Evolutionary conservation across 2,113 vertebrate species (phyloP), one percentile per base, ranked within the genome.

Genomic region (Psittacus erithacus): DNA sequence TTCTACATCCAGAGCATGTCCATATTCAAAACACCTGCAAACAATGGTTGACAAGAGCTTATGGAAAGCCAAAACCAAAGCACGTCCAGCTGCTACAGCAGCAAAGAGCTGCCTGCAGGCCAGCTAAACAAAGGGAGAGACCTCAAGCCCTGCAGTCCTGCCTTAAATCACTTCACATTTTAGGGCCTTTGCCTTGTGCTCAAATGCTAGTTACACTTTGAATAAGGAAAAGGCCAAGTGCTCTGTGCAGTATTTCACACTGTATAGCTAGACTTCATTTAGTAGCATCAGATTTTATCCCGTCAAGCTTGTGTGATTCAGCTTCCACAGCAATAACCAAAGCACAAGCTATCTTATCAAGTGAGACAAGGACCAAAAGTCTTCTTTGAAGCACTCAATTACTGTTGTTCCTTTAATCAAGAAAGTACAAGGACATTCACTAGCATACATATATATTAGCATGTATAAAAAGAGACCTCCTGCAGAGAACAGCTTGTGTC

Each of bases 241-340:
- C 8, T 38, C 73, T 11, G 7, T 20, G 43, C 31, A 23, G 0
- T 24, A 38, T 38, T 81, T 38, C 76, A n/a, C 24, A 25, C 0
- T 16, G 24, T 17, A 62, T 1, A 62, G 33, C 1, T 0, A 53
- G 23, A 25, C 33, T 67, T 2, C 0, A 1, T 38, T 73, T 33
- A 52, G 12, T 2, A 7, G 14, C 4, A 70, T 4, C 64, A 38
- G 10, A 55, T 44, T 62, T 81, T 17, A 80, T 29, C 55, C 88
- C 44, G 86, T 11, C 64, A 60, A 24, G 17, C 29, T 1, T 24
- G 39, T 39, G 67, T 33, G 62, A 29, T n/a, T 62, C 14, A 57
- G 22, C 33, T 90, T 67, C 86, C 80, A 43, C 24, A 52, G 82
- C 33, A 69, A 68, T 60, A 84, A 41, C 14, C n/a, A 74, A 11